Evolutionary conservation across 2,888 invertebrate genomes (phyloP).

Genomic region (Thalpophila matura): DNA sequence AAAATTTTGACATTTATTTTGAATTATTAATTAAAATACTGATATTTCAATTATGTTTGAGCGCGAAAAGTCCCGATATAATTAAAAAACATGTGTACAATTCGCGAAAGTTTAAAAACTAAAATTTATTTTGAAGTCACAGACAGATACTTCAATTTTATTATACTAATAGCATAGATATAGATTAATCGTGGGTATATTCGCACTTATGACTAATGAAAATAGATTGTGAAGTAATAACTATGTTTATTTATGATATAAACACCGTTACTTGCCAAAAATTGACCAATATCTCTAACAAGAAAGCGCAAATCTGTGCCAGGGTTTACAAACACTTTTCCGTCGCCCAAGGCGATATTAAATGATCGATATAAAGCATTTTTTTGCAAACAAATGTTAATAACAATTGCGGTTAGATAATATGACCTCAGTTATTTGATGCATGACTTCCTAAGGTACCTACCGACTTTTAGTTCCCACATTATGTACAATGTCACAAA

Average conservation of each 20-base stretch:
- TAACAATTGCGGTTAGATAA: slow-evolving; percentile 59
- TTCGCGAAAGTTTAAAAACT: no score
- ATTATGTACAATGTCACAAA: slow-evolving; percentile 84
- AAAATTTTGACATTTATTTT: no score
- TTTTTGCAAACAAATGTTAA: slow-evolving; percentile 53
- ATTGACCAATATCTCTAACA: slow-evolving; percentile 20
- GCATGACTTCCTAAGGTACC: slow-evolving; percentile 62
- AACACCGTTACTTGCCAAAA: slow-evolving; percentile 40
- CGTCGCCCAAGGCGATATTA: slow-evolving; percentile 51
- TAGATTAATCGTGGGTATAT: no score
- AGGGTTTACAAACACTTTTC: slow-evolving; percentile 45
- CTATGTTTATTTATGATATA: slow-evolving; percentile 23
- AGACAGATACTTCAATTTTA: no score
- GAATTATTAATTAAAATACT: no score
- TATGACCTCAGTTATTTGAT: slow-evolving; percentile 58
- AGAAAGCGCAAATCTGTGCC: slow-evolving; percentile 48
- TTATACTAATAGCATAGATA: no score
- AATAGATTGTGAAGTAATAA: slow-evolving; percentile 19
- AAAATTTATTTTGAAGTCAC: no score
- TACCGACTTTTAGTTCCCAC: slow-evolving; percentile 81
- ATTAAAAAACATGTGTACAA: no score
- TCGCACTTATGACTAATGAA: slow-evolving; percentile 17
- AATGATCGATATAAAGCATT: slow-evolving; percentile 48
- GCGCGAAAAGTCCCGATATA: no score
- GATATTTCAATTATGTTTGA: no score